phyloP scores from a whole-genome alignment of 2,113 vertebrate species.

The Benitochromis conjunctus region DNA sequence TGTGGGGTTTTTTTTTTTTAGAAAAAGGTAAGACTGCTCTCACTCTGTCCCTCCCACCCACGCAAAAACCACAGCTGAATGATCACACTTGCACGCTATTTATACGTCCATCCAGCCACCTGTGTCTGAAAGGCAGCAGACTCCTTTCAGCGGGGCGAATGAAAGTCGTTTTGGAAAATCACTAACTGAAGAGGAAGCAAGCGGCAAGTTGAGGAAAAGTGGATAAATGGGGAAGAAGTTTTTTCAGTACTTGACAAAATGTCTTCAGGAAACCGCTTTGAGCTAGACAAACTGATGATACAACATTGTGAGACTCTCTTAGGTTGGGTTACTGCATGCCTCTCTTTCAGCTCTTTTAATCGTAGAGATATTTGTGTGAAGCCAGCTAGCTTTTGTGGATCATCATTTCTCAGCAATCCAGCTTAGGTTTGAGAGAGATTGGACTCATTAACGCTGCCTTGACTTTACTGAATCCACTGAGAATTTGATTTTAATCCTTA shows the following conservation, averaged over 20 bases:
- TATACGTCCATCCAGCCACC: conserved; percentile 47
- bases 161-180: conserved; percentile 21
- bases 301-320: not conserved
- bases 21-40: not conserved
- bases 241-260: conserved; percentile 9
- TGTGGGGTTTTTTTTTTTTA: not conserved
- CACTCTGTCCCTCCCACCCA: not conserved
- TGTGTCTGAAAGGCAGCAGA: conserved; percentile 51
- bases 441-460: conserved; percentile 26
- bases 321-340: not conserved
- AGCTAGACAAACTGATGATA: conserved; percentile 1
- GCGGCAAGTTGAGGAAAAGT: conserved; percentile 16
- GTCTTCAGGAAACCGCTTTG: conserved; percentile 23
- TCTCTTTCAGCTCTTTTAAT: not conserved
- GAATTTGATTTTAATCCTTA: conserved; percentile 11
- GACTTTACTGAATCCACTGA: conserved; percentile 9
- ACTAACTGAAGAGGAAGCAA: conserved; percentile 16
- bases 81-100: conserved; percentile 38
- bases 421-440: conserved; percentile 10
- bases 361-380: not conserved
- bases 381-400: conserved; percentile 16
- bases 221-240: conserved; percentile 9
- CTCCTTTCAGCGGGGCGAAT: conserved; percentile 21
- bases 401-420: conserved; percentile 22
- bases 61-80: conserved; percentile 20